These are phyloP conservation scores for Oryzias curvinotus DNA, from an alignment of 2,113 vertebrate genomes.

Conservation along the genomic window DNA sequence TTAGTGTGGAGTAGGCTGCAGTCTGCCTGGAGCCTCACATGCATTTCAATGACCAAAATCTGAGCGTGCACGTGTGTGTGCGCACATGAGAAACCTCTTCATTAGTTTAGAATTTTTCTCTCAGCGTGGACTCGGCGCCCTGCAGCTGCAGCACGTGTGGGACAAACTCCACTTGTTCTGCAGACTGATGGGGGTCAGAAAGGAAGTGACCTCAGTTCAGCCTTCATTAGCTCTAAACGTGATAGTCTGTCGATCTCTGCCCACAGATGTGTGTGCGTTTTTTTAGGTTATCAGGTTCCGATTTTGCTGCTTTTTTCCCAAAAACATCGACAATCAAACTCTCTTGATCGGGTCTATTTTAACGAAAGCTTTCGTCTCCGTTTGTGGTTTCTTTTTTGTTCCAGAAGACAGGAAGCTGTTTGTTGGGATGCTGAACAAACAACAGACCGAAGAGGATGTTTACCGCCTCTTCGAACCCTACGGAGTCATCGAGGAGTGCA, in stretches of 20 bases:
- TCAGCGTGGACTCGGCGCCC: slow-evolving; percentile 59
- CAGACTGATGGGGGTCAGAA: slow-evolving; percentile 67
- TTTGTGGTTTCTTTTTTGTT: slow-evolving; percentile 69
- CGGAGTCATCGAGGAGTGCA: slow-evolving; percentile 97
- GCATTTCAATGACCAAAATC: slow-evolving; percentile 56
- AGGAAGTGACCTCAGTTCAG: slow-evolving; percentile 42
- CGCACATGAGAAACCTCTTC: slow-evolving; percentile 44
- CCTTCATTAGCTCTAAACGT: slow-evolving; percentile 42
- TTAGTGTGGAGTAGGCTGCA: slow-evolving; percentile 46
- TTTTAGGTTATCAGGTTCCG: background rate
- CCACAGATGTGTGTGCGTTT: slow-evolving; percentile 17
- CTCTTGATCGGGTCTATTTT: slow-evolving; percentile 40
- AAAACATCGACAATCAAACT: slow-evolving; percentile 16
- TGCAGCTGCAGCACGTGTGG: slow-evolving; percentile 40
- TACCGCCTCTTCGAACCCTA: slow-evolving; percentile 97
- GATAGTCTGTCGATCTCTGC: slow-evolving; percentile 28
- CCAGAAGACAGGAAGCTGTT: slow-evolving; percentile 93
- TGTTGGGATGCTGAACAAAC: slow-evolving; percentile 99
- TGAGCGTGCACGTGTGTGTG: slow-evolving; percentile 18
- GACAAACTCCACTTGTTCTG: slow-evolving; percentile 63
- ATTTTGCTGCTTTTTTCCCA: background rate
- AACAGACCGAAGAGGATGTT: slow-evolving; percentile 97
- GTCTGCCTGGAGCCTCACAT: slow-evolving; percentile 50
- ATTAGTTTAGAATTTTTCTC: slow-evolving; percentile 52
- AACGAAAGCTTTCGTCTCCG: slow-evolving; percentile 55